These are phyloP conservation scores for Trichoplax adhaerens DNA, from an alignment of 37 sponge, comb jelly and placozoan species.

Conservation along the genomic window DNA sequence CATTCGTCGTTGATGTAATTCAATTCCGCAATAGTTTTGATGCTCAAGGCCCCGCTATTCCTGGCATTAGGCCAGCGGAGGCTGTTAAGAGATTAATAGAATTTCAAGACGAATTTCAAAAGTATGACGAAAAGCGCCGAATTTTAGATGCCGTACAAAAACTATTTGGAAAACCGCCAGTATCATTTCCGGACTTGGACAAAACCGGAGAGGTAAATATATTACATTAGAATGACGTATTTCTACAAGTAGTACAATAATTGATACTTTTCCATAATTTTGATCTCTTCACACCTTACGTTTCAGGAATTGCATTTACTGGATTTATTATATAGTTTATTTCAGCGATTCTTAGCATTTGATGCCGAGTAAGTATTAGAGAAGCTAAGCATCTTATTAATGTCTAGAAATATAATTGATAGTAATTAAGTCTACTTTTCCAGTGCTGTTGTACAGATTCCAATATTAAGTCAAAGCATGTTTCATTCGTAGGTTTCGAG, in stretches of 20 bases:
- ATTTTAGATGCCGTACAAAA: conserved; percentile 42
- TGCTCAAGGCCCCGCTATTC: conserved; percentile 66
- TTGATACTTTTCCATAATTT: background rate
- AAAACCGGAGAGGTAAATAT: conserved; percentile 36
- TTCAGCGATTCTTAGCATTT: conserved; percentile 58
- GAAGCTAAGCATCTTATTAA: background rate
- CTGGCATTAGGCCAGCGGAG: conserved; percentile 52
- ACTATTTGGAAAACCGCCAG: conserved; percentile 41
- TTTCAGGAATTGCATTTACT: conserved; percentile 46
- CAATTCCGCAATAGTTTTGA: conserved; percentile 83
- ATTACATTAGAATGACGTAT: background rate
- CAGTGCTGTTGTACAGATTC: no score
- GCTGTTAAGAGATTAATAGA: conserved; percentile 50
- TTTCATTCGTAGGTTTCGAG: conserved; percentile 30
- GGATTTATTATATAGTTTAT: conserved; percentile 44
- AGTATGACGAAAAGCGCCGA: conserved; percentile 17
- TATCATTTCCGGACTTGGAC: conserved; percentile 58
- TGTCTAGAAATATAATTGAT: no score
- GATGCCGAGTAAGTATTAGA: conserved; percentile 21
- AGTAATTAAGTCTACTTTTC: no score
- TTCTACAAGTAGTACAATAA: background rate
- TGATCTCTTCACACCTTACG: no score
- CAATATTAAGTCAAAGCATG: no score
- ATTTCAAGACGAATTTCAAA: conserved; percentile 33
- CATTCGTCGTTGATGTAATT: conserved; percentile 59